Evolutionary conservation across 2,797 vertebrate species (phyloP).

Genomic region (Anguilla megastoma): DNA sequence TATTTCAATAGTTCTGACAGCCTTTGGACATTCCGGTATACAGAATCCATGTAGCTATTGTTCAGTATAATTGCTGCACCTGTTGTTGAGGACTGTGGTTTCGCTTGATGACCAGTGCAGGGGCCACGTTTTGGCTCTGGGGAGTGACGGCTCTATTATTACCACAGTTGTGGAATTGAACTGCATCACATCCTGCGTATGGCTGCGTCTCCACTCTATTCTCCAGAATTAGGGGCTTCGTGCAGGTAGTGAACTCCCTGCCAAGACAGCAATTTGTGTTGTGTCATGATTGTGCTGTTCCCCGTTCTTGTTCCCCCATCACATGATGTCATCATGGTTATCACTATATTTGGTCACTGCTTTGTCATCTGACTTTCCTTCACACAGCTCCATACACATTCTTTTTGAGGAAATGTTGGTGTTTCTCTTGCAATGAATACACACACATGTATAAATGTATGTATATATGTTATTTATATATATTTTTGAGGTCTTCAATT

Average conservation of each 20-base stretch:
- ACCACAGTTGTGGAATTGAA: neutral
- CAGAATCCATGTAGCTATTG: slow-evolving; percentile 1
- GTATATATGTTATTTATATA: no score
- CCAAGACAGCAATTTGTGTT: slow-evolving; percentile 1
- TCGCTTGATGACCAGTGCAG: neutral
- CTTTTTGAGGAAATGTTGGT: no score
- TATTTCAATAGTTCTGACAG: neutral
- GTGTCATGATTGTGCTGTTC: neutral
- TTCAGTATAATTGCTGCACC: slow-evolving; percentile 2
- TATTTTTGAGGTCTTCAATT: neutral
- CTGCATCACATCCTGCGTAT: neutral
- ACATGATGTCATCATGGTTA: neutral
- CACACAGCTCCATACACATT: no score
- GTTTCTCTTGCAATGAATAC: neutral
- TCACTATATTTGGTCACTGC: neutral
- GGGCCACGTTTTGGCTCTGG: neutral
- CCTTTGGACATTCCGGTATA: neutral
- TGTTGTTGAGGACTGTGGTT: neutral
- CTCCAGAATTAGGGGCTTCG: neutral
- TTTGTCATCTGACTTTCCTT: neutral
- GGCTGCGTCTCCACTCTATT: neutral
- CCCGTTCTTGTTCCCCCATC: neutral
- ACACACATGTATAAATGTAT: no score
- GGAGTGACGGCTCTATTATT: slow-evolving; percentile 10
- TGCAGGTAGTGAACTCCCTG: neutral